phyloP scores from a whole-genome alignment of 2,888 invertebrate genomes.

The Lithosia quadra region DNA sequence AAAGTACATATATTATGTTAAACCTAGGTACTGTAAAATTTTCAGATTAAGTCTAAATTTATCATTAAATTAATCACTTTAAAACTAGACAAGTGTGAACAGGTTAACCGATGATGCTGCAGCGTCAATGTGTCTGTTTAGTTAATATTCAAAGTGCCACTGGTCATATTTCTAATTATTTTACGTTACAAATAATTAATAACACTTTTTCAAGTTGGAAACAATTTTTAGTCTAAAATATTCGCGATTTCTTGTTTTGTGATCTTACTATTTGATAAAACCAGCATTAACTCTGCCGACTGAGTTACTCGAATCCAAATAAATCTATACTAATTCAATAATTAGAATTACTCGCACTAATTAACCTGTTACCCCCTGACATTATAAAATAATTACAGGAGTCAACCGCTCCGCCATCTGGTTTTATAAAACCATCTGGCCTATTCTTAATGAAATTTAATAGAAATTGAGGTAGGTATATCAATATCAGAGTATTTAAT shows the following conservation, averaged over 20 bases:
- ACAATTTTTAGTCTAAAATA: background rate
- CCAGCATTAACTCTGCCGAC: too few relatives aligned
- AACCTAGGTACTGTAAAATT: background rate
- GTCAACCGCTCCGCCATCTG: too few relatives aligned
- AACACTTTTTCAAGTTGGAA: background rate
- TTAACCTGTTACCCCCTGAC: too few relatives aligned
- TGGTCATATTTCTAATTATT: conserved; percentile 36
- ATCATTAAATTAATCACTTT: background rate
- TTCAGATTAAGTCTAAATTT: background rate
- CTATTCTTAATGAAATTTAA: background rate
- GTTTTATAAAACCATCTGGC: background rate
- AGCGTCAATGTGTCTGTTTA: conserved; percentile 43
- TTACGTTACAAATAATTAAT: background rate
- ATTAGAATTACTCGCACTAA: too few relatives aligned
- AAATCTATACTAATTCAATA: too few relatives aligned
- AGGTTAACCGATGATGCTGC: conserved; percentile 41
- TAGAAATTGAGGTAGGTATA: background rate
- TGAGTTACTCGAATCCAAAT: too few relatives aligned
- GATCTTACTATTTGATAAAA: too few relatives aligned
- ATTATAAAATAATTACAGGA: too few relatives aligned
- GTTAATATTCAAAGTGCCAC: conserved; percentile 34
- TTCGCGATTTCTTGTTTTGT: too few relatives aligned
- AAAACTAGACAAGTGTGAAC: conserved; percentile 30
- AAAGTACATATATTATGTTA: background rate
- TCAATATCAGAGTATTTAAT: too few relatives aligned